phyloP scores from a whole-genome alignment of 2,797 vertebrate species.

The Chaenodraco wilsoni region DNA sequence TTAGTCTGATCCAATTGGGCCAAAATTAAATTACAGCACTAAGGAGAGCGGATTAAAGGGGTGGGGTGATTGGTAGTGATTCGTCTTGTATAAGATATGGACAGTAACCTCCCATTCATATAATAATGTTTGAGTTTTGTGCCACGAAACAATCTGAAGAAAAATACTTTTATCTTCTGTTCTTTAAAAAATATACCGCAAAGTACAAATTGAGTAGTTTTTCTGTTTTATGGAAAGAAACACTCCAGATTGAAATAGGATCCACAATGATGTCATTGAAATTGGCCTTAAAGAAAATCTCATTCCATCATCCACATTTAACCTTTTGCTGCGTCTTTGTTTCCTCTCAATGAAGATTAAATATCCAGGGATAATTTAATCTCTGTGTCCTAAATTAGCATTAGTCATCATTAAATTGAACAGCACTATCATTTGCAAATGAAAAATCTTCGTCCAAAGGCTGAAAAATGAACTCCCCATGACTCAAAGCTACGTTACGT shows the following conservation, averaged over 20 bases:
- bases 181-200: neutral
- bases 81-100: constrained; percentile 26
- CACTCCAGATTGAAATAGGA: constrained; percentile 4
- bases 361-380: constrained; percentile 58
- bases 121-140: neutral
- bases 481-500: constrained; percentile 33
- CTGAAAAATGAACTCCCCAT: constrained; percentile 31
- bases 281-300: constrained; percentile 42
- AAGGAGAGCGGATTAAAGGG: constrained; percentile 33
- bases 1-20: constrained; percentile 62
- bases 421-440: constrained; percentile 49
- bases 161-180: neutral
- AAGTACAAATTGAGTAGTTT: neutral
- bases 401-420: constrained; percentile 61
- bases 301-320: constrained; percentile 53
- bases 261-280: constrained; percentile 22
- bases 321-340: constrained; percentile 52
- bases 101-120: constrained; percentile 18
- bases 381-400: constrained; percentile 61
- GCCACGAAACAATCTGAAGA: neutral
- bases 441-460: neutral
- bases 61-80: constrained; percentile 45
- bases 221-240: constrained; percentile 22
- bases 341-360: constrained; percentile 60
- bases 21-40: constrained; percentile 56